Conservation (phyloP, 2,113 vertebrate species). For the Pithys albifrons region DNA sequence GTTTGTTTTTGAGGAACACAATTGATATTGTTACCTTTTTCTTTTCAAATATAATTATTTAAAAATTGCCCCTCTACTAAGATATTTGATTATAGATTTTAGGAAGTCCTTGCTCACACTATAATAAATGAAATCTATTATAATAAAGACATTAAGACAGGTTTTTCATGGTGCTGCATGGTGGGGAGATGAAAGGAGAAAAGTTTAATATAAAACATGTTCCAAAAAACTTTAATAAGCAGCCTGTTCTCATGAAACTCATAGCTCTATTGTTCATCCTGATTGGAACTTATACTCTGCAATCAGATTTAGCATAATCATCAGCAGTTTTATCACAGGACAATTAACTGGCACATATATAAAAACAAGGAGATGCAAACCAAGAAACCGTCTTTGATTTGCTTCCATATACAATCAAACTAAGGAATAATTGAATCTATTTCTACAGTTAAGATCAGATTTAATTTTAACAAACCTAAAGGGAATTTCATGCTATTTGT, state of each 20-base stretch:
- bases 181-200: background rate
- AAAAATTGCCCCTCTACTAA: background rate
- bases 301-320: background rate
- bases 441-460: background rate
- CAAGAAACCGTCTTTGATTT: background rate
- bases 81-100: background rate
- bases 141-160: background rate
- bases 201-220: background rate
- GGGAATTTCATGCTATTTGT: background rate
- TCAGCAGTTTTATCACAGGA: background rate
- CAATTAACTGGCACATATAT: background rate
- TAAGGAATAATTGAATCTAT: background rate
- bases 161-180: background rate
- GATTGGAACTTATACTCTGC: background rate
- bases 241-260: background rate
- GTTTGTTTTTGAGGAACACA: background rate
- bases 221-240: background rate
- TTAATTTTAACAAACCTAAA: background rate
- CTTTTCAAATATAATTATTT: background rate
- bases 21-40: background rate
- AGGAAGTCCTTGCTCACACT: background rate
- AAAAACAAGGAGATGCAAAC: background rate
- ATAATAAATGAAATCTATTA: background rate
- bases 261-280: background rate
- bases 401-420: background rate